Conservation (phyloP, 1,140 invertebrate genomes). For the Drosophila tristis region DNA sequence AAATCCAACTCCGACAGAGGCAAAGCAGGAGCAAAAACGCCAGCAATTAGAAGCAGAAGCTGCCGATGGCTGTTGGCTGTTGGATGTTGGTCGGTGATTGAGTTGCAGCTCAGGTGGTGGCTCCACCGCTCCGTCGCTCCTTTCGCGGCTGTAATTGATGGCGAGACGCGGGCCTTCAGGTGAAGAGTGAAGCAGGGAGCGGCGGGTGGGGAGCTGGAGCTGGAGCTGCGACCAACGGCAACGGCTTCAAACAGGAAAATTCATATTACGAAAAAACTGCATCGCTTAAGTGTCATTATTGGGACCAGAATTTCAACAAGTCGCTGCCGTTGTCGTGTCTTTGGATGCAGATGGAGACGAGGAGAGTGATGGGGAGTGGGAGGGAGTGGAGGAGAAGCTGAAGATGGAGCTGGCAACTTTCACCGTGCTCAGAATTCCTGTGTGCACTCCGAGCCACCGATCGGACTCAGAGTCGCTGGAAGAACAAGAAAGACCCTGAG, state of each 20-base stretch:
- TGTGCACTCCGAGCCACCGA: slow-evolving; percentile 33
- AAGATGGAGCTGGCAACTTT: slow-evolving; percentile 72
- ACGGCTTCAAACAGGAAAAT: slow-evolving; percentile 72
- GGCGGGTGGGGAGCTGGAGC: slow-evolving; percentile 30
- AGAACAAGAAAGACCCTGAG: not conserved
- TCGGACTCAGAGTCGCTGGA: slow-evolving; percentile 20
- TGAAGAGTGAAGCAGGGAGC: slow-evolving; percentile 12
- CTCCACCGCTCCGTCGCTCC: slow-evolving; percentile 5
- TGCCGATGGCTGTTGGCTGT: slow-evolving; percentile 61
- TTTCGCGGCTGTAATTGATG: slow-evolving; percentile 66
- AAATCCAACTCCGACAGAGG: slow-evolving; percentile 28
- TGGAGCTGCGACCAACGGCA: slow-evolving; percentile 35
- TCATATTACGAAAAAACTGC: slow-evolving; percentile 80
- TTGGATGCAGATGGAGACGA: slow-evolving; percentile 24
- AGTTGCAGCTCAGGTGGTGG: slow-evolving; percentile 73
- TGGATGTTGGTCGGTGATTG: slow-evolving; percentile 61
- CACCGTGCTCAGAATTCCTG: slow-evolving; percentile 71
- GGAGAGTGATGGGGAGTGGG: not conserved
- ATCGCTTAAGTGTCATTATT: slow-evolving; percentile 82
- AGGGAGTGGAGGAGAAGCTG: slow-evolving; percentile 16
- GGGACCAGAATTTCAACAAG: slow-evolving; percentile 79
- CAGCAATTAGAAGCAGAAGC: slow-evolving; percentile 71
- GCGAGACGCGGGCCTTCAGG: slow-evolving; percentile 26
- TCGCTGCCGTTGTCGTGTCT: slow-evolving; percentile 58
- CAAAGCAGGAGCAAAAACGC: slow-evolving; percentile 51